Percentiles rank a stretch among this genome's conserved stretches.
phyloP scores from a whole-genome alignment of 2,797 vertebrate species.

The Lagocephalus sceleratus region DNA sequence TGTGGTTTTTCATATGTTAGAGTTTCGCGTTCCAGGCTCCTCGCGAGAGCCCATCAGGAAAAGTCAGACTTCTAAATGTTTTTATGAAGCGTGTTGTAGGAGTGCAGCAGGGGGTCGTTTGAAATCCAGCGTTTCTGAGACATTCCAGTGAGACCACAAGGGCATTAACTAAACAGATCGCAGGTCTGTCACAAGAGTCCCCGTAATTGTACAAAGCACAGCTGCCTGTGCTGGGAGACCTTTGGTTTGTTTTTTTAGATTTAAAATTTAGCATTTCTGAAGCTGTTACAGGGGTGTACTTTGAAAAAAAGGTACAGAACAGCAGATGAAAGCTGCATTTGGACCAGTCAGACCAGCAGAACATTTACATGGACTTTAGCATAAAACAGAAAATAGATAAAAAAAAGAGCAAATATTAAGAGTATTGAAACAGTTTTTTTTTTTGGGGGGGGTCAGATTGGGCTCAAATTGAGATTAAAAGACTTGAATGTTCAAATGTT shows the following conservation, averaged over 20 bases:
- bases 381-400: neutral
- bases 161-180: conserved; percentile 17
- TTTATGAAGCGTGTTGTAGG: conserved; percentile 13
- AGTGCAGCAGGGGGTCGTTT: conserved; percentile 44
- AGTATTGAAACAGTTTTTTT: conserved; percentile 9
- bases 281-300: conserved; percentile 1
- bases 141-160: conserved; percentile 49
- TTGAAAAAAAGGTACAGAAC: conserved; percentile 7
- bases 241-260: too few relatives aligned
- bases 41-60: conserved; percentile 15
- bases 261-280: too few relatives aligned
- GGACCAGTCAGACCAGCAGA: conserved; percentile 4
- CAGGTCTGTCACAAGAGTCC: conserved; percentile 6
- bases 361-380: neutral
- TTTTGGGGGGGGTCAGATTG: conserved; percentile 5
- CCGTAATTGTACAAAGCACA: conserved; percentile 26
- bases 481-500: conserved; percentile 60
- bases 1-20: conserved; percentile 20
- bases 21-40: conserved; percentile 18
- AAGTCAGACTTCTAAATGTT: conserved; percentile 13
- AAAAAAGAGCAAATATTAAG: conserved; percentile 6
- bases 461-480: conserved; percentile 12
- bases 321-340: too few relatives aligned
- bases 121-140: conserved; percentile 7
- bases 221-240: conserved; percentile 11